These are phyloP conservation scores for Horisme vitalbata DNA, from an alignment of 2,888 invertebrate genomes.

Conservation along the genomic window DNA sequence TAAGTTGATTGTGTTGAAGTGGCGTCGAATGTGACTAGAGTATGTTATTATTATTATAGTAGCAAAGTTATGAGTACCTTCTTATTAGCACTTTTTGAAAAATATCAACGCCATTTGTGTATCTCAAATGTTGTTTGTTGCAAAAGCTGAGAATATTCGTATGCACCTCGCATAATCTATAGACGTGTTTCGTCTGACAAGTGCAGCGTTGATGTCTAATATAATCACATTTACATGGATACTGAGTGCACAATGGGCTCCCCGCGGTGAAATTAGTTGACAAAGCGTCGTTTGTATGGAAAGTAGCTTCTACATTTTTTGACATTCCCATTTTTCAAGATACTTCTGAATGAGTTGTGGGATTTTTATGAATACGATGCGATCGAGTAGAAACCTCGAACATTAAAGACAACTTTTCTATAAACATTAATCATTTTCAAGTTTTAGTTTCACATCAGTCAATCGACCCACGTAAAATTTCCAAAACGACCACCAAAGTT, in stretches of 20 bases:
- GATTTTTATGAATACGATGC: slow-evolving; percentile 10
- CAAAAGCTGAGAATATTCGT: too few species aligned
- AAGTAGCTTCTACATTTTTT: slow-evolving; percentile 32
- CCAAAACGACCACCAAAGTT: slow-evolving; percentile 25
- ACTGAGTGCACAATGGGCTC: slow-evolving; percentile 36
- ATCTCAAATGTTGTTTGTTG: too few species aligned
- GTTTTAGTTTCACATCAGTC: slow-evolving; percentile 20
- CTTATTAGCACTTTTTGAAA: too few species aligned
- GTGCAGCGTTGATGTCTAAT: slow-evolving; percentile 33
- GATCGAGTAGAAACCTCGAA: background rate
- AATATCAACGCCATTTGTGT: too few species aligned
- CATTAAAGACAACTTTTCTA: slow-evolving; percentile 20
- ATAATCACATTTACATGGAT: slow-evolving; percentile 42
- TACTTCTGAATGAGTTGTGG: slow-evolving; percentile 11
- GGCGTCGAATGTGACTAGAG: too few species aligned
- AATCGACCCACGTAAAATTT: slow-evolving; percentile 26
- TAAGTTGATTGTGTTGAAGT: slow-evolving; percentile 5
- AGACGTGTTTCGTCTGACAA: slow-evolving; percentile 19
- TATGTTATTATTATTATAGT: too few species aligned
- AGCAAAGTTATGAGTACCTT: too few species aligned
- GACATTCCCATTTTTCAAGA: slow-evolving; percentile 11
- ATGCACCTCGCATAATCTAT: too few species aligned
- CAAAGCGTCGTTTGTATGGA: slow-evolving; percentile 46
- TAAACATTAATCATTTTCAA: slow-evolving; percentile 32
- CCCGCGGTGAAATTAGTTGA: slow-evolving; percentile 28